phyloP scores from a whole-genome alignment of 2,797 vertebrate genomes.

The Lithobates sylvaticus region DNA sequence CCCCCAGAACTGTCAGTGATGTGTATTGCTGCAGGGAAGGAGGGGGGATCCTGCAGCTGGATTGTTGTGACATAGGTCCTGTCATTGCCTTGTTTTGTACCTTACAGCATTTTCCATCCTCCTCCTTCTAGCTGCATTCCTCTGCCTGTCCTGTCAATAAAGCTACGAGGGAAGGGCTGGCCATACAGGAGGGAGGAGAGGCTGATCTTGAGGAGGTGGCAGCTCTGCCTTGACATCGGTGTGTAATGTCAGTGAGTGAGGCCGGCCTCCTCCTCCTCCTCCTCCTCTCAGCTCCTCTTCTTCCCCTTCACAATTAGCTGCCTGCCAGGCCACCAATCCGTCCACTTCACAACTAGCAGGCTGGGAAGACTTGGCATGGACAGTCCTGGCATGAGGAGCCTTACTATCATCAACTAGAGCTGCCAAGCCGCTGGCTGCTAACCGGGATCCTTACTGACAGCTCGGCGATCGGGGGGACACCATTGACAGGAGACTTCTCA shows the following conservation, averaged over 20 bases:
- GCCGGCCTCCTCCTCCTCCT: slow-evolving; percentile 39
- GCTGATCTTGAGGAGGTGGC: slow-evolving; percentile 53
- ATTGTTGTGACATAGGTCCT: background rate
- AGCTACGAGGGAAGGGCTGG: slow-evolving; percentile 53
- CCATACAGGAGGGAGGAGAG: slow-evolving; percentile 38
- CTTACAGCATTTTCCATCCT: no score
- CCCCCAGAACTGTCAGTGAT: no score
- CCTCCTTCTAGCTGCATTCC: background rate
- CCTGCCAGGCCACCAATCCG: slow-evolving; percentile 49
- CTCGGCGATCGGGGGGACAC: slow-evolving; percentile 10
- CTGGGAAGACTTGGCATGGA: slow-evolving; percentile 56
- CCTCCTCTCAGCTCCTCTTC: slow-evolving; percentile 4
- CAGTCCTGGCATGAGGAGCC: slow-evolving; percentile 35
- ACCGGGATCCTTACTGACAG: background rate
- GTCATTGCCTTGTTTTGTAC: background rate
- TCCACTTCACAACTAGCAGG: slow-evolving; percentile 56
- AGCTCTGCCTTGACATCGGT: slow-evolving; percentile 24
- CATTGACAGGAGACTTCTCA: slow-evolving; percentile 22
- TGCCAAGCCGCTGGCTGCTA: background rate
- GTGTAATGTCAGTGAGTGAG: slow-evolving; percentile 5
- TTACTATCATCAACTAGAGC: slow-evolving; percentile 43
- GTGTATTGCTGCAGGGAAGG: no score
- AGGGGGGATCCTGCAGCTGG: no score
- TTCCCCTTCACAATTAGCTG: slow-evolving; percentile 58
- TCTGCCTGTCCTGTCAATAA: slow-evolving; percentile 27